These are phyloP conservation scores for Ciconia boyciana DNA, from an alignment of 2,113 vertebrate species.

Conservation along the genomic window DNA sequence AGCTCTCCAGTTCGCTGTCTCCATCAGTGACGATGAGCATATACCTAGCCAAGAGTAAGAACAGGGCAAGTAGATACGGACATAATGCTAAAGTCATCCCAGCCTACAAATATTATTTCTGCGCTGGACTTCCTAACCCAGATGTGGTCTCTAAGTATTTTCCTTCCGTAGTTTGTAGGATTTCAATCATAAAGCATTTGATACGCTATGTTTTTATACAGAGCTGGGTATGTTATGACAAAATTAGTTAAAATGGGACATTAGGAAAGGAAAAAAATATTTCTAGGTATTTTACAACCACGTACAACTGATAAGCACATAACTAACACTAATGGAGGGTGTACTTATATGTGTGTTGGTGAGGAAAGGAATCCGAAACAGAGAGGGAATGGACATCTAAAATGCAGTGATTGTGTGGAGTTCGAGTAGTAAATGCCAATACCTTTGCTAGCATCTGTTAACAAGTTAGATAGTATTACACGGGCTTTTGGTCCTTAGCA, in stretches of 20 bases:
- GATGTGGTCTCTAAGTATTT: not conserved
- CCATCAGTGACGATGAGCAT: accelerated
- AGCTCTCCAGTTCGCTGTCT: not conserved
- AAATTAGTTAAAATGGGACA: not conserved
- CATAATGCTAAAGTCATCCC: not conserved
- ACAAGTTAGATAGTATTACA: not conserved
- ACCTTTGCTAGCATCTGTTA: not conserved
- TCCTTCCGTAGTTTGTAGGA: not conserved
- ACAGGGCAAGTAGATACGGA: not conserved
- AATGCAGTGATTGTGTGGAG: not conserved
- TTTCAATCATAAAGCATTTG: not conserved
- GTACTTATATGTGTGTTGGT: not conserved
- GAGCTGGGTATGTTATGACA: not conserved
- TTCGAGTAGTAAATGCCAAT: not conserved
- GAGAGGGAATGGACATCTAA: not conserved
- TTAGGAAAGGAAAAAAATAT: not conserved
- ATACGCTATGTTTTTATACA: not conserved
- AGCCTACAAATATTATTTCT: not conserved
- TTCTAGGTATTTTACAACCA: not conserved
- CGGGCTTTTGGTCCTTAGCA: not conserved
- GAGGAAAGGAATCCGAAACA: not conserved
- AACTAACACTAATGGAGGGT: not conserved
- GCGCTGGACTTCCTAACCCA: not conserved
- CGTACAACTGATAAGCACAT: accelerated
- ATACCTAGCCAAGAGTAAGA: not conserved